Evolutionary conservation across 23 tunicate species (phyloP).

Genomic region (Styela plicata): DNA sequence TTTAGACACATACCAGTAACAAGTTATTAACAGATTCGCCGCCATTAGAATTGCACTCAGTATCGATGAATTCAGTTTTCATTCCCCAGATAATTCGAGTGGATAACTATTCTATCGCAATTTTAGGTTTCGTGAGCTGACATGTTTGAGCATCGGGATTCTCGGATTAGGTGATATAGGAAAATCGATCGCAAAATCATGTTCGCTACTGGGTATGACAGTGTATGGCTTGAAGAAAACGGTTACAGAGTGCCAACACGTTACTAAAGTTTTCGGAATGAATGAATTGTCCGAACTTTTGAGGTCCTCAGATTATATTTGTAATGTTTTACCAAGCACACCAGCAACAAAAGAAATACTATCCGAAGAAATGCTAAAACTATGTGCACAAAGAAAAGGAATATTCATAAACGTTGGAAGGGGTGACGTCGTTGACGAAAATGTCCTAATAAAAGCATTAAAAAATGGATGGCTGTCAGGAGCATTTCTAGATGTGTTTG

Average conservation of each 20-base stretch:
- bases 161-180: constrained; percentile 52
- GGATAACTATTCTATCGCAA: not conserved
- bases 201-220: constrained; percentile 29
- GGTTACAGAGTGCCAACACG: not conserved
- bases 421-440: constrained; percentile 40
- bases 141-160: constrained; percentile 24
- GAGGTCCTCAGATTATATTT: constrained; percentile 33
- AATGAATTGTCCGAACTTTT: constrained; percentile 25
- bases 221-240: constrained; percentile 22
- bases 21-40: not conserved
- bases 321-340: constrained; percentile 48
- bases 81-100: not conserved
- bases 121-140: constrained; percentile 7
- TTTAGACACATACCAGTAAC: not conserved
- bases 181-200: constrained; percentile 19
- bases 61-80: not conserved
- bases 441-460: constrained; percentile 25
- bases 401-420: constrained; percentile 51
- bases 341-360: constrained; percentile 28
- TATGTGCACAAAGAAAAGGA: constrained; percentile 10
- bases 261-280: constrained; percentile 18
- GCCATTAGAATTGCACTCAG: not conserved
- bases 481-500: constrained; percentile 47
- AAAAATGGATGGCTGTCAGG: constrained; percentile 26
- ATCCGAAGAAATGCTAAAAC: constrained; percentile 27